Conservation (phyloP, 2,797 vertebrate species). For the Triplophysa bombifrons region DNA sequence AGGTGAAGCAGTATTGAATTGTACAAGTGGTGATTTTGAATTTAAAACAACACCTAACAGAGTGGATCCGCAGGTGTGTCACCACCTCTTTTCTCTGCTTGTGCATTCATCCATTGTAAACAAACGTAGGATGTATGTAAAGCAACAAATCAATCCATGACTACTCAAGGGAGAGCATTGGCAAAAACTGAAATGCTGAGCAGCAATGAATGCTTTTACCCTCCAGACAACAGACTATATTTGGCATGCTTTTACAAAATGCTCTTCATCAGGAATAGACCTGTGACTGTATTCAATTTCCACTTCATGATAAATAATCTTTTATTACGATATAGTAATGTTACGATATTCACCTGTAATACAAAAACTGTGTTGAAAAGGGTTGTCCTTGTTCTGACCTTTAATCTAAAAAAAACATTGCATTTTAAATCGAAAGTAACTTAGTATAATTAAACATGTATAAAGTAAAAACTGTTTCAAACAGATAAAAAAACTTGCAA, state of each 20-base stretch:
- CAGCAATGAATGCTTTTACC: conserved; percentile 5
- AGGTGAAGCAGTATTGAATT: conserved; percentile 18
- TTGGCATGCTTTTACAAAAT: not conserved
- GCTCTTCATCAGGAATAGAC: not conserved
- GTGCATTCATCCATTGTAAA: conserved; percentile 3
- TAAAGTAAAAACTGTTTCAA: no score
- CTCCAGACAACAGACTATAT: not conserved
- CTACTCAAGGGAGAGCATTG: not conserved
- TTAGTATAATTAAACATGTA: no score
- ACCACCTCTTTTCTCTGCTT: not conserved
- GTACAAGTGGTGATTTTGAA: conserved; percentile 12
- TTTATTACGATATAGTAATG: no score
- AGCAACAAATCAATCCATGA: conserved; percentile 13
- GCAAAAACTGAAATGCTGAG: conserved; percentile 22
- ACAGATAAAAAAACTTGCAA: no score
- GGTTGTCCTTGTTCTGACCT: no score
- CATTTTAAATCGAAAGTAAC: no score
- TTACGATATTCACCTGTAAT: no score
- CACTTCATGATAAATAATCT: no score
- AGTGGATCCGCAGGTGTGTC: not conserved
- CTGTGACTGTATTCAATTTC: no score
- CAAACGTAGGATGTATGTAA: conserved; percentile 11
- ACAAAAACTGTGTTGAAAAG: no score
- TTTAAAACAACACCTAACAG: not conserved
- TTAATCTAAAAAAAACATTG: no score